Conservation (phyloP, 2,888 invertebrate genomes). For the Drosophila glabriapex region DNA sequence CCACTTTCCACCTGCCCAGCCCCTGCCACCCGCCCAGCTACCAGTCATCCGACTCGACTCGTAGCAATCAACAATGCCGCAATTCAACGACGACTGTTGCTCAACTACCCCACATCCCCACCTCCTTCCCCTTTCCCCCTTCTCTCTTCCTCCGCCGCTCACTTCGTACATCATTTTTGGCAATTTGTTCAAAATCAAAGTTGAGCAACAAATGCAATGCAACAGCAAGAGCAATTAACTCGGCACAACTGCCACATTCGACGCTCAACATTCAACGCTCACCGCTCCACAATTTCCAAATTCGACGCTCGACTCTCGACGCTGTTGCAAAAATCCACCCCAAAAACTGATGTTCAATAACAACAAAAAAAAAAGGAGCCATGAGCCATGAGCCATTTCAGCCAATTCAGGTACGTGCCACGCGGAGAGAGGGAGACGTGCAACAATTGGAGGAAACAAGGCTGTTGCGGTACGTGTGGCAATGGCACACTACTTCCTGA, state of each 20-base stretch:
- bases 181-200: constrained; percentile 78
- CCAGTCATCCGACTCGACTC: constrained; percentile 14
- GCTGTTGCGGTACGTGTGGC: constrained; percentile 44
- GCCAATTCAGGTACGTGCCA: constrained; percentile 50
- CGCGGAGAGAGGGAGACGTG: constrained; percentile 63
- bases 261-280: constrained; percentile 28
- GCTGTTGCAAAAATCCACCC: constrained; percentile 77
- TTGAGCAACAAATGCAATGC: constrained; percentile 77
- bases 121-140: constrained; percentile 26
- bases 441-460: constrained; percentile 69
- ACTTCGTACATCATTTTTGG: constrained; percentile 58
- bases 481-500: constrained; percentile 78
- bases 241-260: constrained; percentile 75
- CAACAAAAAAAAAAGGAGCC: constrained; percentile 55
- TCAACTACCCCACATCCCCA: constrained; percentile 25
- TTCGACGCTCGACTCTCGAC: constrained; percentile 27
- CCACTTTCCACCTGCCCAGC: not conserved
- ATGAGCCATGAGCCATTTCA: constrained; percentile 79
- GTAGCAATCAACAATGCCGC: constrained; percentile 65
- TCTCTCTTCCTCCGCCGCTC: constrained; percentile 7
- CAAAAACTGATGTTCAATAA: constrained; percentile 63
- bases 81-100: constrained; percentile 73
- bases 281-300: constrained; percentile 63
- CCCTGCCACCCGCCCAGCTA: not conserved
- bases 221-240: constrained; percentile 79